Evolutionary conservation across 2,888 invertebrate species (phyloP), one percentile per base, ranked within the genome.

Genomic region (Notodonta dromedarius): DNA sequence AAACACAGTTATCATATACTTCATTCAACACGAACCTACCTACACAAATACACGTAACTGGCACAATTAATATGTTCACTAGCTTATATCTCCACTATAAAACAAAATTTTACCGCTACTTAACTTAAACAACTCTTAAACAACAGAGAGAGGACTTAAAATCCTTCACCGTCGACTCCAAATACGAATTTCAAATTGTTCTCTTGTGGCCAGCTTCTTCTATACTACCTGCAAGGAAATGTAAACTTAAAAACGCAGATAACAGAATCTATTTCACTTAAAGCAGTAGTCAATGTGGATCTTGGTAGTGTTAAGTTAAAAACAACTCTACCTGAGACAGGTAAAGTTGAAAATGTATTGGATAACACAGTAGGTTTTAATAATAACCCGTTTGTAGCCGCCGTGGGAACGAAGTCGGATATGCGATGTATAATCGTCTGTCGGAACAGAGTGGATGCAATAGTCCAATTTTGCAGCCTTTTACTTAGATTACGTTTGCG

Each of bases 381-480:
- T 93, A 93, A 93, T 93, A 92, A 93, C 93, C 88, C 87, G 93
- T 93, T 92, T 91, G 90, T 83, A 83, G 86, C 86, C 84, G 90
- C 87, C 93, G 93, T 93, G 93, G 93, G 93, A 93, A 93, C 93
- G 87, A 74, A 88, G 87, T 91, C 89, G 91, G 91, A 91, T 92
- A 92, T 90, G 92, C 92, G 91, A 89, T 83, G 89, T 90, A 90
- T 92, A 92, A 92, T 91, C 90, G 91, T 84, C 90, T 85, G 89
- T 89, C 90, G 89, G 91, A 90, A 89, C 90, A 86, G 83, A 83
- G 81, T 85, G 87, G 85, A 89, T 90, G 93, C 92, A 91, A 92
- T 93, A 93, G 92, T 93, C 93, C 90, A 93, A 93, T 93, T 93
- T 91, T 89, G 92, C 90, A 90, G 90, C 87, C 91, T 93, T 91